Evolutionary conservation across 2,888 invertebrate genomes (phyloP), one percentile per base, ranked within the genome.

Genomic region (Drosophila stalkeri): DNA sequence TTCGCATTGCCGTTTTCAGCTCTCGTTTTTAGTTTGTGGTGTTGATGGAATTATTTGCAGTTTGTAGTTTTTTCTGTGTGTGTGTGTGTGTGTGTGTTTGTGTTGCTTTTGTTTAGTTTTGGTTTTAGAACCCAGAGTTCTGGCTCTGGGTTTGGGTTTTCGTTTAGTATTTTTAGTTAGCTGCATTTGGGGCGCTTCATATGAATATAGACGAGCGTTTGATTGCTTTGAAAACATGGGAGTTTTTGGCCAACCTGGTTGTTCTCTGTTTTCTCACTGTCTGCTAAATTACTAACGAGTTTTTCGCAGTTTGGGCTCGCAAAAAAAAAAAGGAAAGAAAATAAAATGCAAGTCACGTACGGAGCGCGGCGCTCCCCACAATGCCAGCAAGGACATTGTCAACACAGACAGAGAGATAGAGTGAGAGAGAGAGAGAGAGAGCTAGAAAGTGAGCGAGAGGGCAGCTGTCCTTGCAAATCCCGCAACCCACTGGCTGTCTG

Each of bases 11-110:
- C 65, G 87, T 66, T 71, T 72, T 72, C 63, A 41, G 63, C 66
- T 74, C 62, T 66, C 51, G 71, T 70, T 70, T 64, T 76, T 73
- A 62, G 68, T 74, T 74, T 71, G 46, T 68, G 61, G 51, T 75
- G 89, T 84, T 91, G 89, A 89, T 89, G 77, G 91, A 89, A 90
- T 89, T 89, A 89, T 89, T 91, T 91, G 91, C 89, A 90, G 90
- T 73, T 82, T 59, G 72, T 73, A 72, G 52, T 55, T 35, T 23
- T 44, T 4, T 6, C 5, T 0, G 27, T 27, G 52, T 55, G 11
- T 63, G 18, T 43, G 16, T 37, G 33, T 33, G 33, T 33, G 33
- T 33, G 33, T 33, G 14, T 37, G 37, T 35, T 35, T 55, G 11
- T 63, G 16, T 51, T 51, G 37, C 20, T 49, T 47, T 68, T 41